Conservation (phyloP, 2,797 vertebrate species). For the Arnoldichthys spilopterus region DNA sequence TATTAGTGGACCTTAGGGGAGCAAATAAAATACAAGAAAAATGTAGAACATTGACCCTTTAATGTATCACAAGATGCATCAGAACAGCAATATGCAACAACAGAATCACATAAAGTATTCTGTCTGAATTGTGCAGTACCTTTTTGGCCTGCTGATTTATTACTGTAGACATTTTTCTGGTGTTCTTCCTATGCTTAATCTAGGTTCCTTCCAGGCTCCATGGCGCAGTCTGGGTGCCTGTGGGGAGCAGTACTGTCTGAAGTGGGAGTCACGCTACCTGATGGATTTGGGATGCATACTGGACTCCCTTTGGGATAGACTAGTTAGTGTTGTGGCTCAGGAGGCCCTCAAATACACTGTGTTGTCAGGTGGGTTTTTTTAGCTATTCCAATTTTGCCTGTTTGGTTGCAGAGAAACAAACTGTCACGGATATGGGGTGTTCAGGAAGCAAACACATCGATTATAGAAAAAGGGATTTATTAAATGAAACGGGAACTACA, state of each 20-base stretch:
- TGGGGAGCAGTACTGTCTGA: constrained; percentile 93
- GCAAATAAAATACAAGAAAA: too few relatives aligned
- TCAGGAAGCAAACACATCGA: too few relatives aligned
- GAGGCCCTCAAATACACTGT: constrained; percentile 96
- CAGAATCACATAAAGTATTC: too few relatives aligned
- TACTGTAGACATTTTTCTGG: background rate
- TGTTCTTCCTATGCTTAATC: background rate
- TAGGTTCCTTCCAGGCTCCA: constrained; percentile 87
- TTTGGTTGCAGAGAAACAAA: background rate
- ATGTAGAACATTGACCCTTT: too few relatives aligned
- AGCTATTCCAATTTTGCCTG: background rate
- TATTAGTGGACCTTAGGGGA: too few relatives aligned
- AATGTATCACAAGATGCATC: too few relatives aligned
- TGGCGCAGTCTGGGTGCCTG: constrained; percentile 87
- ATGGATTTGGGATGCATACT: constrained; percentile 89
- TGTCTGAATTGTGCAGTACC: too few relatives aligned
- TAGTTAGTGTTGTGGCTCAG: constrained; percentile 93
- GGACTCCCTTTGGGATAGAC: constrained; percentile 87
- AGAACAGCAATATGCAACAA: too few relatives aligned
- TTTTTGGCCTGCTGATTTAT: background rate
- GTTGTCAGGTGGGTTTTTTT: constrained; percentile 83
- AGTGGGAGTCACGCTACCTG: constrained; percentile 95
- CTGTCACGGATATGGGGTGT: background rate
- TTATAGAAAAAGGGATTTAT: too few relatives aligned
- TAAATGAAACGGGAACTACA: too few relatives aligned